Evolutionary conservation across 1,140 invertebrate genomes (phyloP).

Genomic region (Camponotus pennsylvanicus): DNA sequence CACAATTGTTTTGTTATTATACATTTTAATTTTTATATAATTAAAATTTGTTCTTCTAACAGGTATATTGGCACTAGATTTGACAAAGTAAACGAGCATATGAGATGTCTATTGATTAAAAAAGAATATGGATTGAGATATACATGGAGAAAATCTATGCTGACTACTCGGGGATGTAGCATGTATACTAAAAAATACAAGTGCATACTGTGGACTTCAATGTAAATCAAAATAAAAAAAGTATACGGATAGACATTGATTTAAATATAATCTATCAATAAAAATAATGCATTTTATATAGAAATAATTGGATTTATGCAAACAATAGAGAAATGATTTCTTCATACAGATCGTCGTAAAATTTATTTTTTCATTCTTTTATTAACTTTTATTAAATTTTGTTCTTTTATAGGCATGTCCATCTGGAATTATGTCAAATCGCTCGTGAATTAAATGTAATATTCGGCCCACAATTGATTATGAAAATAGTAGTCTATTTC

Average conservation of each 20-base stretch:
- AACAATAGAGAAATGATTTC: not conserved
- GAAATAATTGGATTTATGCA: not conserved
- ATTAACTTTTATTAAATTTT: not conserved
- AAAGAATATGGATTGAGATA: not conserved
- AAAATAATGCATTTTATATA: not conserved
- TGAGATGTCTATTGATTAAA: not conserved
- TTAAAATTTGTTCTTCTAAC: not conserved
- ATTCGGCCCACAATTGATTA: not conserved
- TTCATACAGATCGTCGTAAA: not conserved
- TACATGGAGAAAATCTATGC: not conserved
- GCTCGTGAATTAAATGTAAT: slow-evolving; percentile 27
- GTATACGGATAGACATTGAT: not conserved
- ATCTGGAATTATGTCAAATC: slow-evolving; percentile 35
- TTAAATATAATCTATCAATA: not conserved
- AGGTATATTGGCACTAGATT: slow-evolving; percentile 40
- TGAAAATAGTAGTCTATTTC: not conserved
- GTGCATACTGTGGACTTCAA: slow-evolving; percentile 6
- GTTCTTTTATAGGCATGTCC: slow-evolving; percentile 31
- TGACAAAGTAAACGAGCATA: slow-evolving; percentile 24
- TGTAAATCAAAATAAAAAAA: slow-evolving; percentile 20
- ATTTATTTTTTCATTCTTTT: not conserved
- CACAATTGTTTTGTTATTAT: not conserved
- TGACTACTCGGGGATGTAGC: not conserved
- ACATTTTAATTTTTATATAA: not conserved
- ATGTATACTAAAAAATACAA: slow-evolving; percentile 26